Evolutionary conservation across 2,888 invertebrate species (phyloP), one percentile per base, ranked within the genome.

Genomic region (Sphinx pinastri): DNA sequence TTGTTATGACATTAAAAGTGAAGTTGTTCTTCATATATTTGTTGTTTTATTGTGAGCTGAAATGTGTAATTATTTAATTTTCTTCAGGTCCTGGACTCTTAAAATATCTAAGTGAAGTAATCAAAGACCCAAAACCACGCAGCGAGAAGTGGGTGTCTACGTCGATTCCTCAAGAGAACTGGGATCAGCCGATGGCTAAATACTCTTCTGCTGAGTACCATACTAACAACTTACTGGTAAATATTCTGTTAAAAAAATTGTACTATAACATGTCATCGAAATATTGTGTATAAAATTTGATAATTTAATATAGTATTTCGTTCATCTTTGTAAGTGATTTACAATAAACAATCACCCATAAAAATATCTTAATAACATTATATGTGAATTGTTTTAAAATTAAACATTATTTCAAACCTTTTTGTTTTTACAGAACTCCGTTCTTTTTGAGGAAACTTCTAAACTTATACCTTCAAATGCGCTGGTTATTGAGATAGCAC

Each of bases 201-300:
- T 91, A 94, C 31, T 96, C 96, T 2, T 98, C 97, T 0, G 96
- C 98, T 0, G 97, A 97, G 76, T 99, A 98, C 83, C 97, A 97
- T 80, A 96, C 96, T 0, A 97, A 98, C 84, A 98, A 98, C 85
- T 92, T 98, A 60, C 87, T 97, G 75, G 81, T 97, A 94, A 92
- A 77, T 2, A 60, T 16, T 19, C 11, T 45, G 14, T 25, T 51
- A 25, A 0, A 1, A 49, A 67, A 14, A 12, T 54, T 4, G 6
- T 38, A 38, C 2, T 38, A 38, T 38, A 6, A 38, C 38, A 38
- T 38, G 6, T 4, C 38, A 38, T 38, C 38, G 6, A 38, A 4
- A 38, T 38, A 38, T 38, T 38, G 38, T 4, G 38, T 38, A 38
- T 2, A 38, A 38, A 38, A 38, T 38, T n/a, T n/a, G n/a, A n/a